These are phyloP conservation scores for Minunthozetes semirufus DNA, from an alignment of 2,888 invertebrate genomes.

Conservation along the genomic window DNA sequence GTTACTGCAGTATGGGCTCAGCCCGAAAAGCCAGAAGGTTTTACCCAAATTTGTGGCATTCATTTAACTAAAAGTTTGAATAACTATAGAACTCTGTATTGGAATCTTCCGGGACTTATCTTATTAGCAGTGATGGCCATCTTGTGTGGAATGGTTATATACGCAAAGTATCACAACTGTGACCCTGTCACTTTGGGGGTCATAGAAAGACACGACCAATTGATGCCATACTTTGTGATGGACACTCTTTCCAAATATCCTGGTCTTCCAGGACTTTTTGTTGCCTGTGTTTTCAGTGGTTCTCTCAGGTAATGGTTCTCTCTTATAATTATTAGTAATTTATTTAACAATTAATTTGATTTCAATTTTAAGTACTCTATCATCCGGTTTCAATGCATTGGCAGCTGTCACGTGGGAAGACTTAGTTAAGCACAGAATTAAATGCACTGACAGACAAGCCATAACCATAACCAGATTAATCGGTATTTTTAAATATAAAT, in stretches of 20 bases:
- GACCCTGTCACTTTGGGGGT: slow-evolving; percentile 58
- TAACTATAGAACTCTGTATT: slow-evolving; percentile 37
- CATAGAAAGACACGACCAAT: slow-evolving; percentile 35
- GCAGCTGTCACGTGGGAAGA: slow-evolving; percentile 84
- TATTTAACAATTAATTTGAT: background rate
- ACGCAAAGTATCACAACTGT: slow-evolving; percentile 93
- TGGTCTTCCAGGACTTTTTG: slow-evolving; percentile 80
- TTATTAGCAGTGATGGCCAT: slow-evolving; percentile 26
- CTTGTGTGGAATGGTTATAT: slow-evolving; percentile 60
- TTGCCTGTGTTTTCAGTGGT: slow-evolving; percentile 85
- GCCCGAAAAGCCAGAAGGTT: slow-evolving; percentile 57
- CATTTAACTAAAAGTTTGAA: no score
- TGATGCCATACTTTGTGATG: slow-evolving; percentile 72
- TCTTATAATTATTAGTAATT: background rate
- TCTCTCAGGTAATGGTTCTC: slow-evolving; percentile 53
- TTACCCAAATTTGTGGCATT: no score
- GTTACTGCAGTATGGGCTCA: slow-evolving; percentile 73
- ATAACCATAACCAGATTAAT: background rate
- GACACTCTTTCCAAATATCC: slow-evolving; percentile 68
- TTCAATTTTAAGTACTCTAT: slow-evolving; percentile 52
- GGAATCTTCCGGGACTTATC: slow-evolving; percentile 35
- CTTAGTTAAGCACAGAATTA: slow-evolving; percentile 54
- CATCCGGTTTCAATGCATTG: slow-evolving; percentile 61
- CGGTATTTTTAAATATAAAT: background rate
- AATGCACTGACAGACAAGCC: background rate